Conservation (phyloP, 2,888 invertebrate genomes). For the Scaptomyza caliginosa region DNA sequence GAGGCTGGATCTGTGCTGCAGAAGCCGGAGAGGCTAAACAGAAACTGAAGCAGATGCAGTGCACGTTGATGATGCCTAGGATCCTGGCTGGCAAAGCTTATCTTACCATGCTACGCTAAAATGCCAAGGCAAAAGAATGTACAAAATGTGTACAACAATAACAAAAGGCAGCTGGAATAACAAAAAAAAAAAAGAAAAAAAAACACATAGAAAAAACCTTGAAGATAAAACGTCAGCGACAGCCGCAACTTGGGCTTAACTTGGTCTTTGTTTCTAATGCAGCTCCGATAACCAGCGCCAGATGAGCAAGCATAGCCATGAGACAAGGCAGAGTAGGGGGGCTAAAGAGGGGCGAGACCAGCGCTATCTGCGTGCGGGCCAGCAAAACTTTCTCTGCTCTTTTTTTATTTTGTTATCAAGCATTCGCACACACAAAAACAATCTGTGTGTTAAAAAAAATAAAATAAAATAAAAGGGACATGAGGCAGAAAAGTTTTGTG, state of each 20-base stretch:
- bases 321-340: neutral
- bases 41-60: neutral
- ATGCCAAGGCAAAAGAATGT: conserved; percentile 29
- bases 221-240: conserved; percentile 60
- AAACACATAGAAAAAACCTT: conserved; percentile 9
- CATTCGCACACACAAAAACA: conserved; percentile 14
- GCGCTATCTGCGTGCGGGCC: conserved; percentile 55
- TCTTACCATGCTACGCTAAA: conserved; percentile 39
- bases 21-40: neutral
- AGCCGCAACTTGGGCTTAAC: conserved; percentile 57
- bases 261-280: conserved; percentile 55
- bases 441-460: conserved; percentile 13
- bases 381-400: conserved; percentile 48
- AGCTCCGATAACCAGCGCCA: conserved; percentile 35
- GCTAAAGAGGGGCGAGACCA: neutral
- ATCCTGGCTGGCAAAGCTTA: conserved; percentile 37
- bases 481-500: conserved; percentile 41
- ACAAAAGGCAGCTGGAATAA: neutral
- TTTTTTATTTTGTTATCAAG: conserved; percentile 19
- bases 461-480: conserved; percentile 4
- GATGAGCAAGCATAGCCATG: neutral
- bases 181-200: neutral
- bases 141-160: conserved; percentile 16
- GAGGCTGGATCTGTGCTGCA: conserved; percentile 26
- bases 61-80: conserved; percentile 9